Percentiles rank a stretch among this genome's conserved stretches.
Evolutionary conservation across 2,888 invertebrate species (phyloP).

Genomic region (Portevinia maculata): DNA sequence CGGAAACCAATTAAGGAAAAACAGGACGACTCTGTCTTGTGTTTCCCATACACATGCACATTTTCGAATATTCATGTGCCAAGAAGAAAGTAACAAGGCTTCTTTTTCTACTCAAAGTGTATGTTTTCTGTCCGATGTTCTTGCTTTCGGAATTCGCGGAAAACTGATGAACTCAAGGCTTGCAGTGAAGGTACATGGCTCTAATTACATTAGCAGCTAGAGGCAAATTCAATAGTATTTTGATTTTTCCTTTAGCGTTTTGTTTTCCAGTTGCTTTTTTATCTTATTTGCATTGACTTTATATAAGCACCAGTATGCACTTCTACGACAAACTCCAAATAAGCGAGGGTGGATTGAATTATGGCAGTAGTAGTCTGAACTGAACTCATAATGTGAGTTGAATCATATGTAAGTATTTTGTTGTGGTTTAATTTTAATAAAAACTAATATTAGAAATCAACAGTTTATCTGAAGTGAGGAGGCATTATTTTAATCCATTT

Average conservation of each 20-base stretch:
- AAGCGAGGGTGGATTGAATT: constrained; percentile 47
- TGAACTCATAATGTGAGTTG: background rate
- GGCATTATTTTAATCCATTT: constrained; percentile 23
- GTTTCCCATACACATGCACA: constrained; percentile 28
- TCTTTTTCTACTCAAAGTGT: constrained; percentile 27
- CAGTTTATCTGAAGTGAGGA: constrained; percentile 12
- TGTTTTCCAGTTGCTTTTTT: constrained; percentile 11
- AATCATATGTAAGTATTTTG: no score
- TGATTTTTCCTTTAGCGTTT: constrained; percentile 17
- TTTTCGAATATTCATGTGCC: constrained; percentile 41
- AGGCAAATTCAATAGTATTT: constrained; percentile 73
- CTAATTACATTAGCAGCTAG: constrained; percentile 81
- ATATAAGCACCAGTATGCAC: constrained; percentile 64
- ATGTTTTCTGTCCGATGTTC: constrained; percentile 76
- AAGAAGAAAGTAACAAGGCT: constrained; percentile 32
- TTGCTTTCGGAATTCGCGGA: constrained; percentile 79
- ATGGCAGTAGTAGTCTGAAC: background rate
- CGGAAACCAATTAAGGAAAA: constrained; percentile 51
- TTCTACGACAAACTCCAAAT: constrained; percentile 19
- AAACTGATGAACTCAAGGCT: constrained; percentile 78
- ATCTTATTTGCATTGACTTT: constrained; percentile 40
- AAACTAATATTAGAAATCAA: background rate
- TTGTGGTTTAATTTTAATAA: background rate
- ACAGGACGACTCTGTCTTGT: constrained; percentile 44
- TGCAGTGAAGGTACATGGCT: constrained; percentile 78